These are phyloP conservation scores for Drosophila mulleri DNA, from an alignment of 2,888 invertebrate genomes.

Conservation along the genomic window DNA sequence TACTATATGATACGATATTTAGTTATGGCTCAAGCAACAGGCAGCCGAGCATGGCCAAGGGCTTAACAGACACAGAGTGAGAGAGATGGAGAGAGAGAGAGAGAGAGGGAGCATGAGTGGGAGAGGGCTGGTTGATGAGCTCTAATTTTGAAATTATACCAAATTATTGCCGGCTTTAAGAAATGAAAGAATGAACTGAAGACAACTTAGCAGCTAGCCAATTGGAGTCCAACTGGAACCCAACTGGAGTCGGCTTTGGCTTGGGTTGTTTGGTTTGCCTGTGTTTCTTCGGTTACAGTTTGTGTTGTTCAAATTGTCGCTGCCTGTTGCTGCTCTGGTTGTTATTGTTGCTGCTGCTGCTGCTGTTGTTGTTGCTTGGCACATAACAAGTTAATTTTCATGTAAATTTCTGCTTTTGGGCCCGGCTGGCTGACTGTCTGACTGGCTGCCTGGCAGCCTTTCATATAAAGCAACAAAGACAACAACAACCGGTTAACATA, in stretches of 20 bases:
- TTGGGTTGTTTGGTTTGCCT: constrained; percentile 14
- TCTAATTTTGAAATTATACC: constrained; percentile 79
- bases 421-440: constrained; percentile 35
- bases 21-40: constrained; percentile 33
- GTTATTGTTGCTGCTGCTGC: constrained; percentile 33
- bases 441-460: constrained; percentile 44
- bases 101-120: neutral
- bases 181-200: constrained; percentile 7
- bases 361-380: constrained; percentile 42
- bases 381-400: constrained; percentile 79
- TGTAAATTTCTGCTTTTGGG: constrained; percentile 73
- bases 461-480: constrained; percentile 31
- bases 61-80: too few relatives aligned
- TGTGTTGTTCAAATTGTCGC: constrained; percentile 47
- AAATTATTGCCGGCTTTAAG: constrained; percentile 60
- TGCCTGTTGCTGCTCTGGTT: constrained; percentile 34
- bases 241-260: constrained; percentile 13
- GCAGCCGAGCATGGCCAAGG: constrained; percentile 45
- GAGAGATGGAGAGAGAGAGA: neutral
- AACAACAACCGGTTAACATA: constrained; percentile 78
- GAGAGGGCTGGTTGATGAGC: constrained; percentile 62
- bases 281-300: constrained; percentile 40
- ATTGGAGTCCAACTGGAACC: constrained; percentile 27
- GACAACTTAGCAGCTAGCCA: constrained; percentile 20
- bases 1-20: constrained; percentile 8